These are phyloP conservation scores for Athrips mouffetella DNA, from an alignment of 2,888 invertebrate genomes.

Conservation along the genomic window DNA sequence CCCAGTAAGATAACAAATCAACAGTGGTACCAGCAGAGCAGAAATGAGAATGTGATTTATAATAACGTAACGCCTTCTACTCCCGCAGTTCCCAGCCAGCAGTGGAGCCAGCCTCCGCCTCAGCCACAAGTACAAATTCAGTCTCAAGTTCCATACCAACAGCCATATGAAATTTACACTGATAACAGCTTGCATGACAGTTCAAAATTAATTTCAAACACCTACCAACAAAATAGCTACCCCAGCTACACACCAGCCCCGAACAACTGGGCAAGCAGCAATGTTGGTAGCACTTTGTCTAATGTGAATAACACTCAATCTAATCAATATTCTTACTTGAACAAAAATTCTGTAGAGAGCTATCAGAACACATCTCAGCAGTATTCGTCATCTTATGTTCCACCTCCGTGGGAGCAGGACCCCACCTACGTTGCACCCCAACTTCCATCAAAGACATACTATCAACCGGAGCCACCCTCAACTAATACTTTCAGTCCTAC, in stretches of 20 bases:
- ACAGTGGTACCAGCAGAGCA: conserved; percentile 66
- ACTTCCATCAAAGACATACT: conserved; percentile 47
- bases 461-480: conserved; percentile 47
- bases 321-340: conserved; percentile 49
- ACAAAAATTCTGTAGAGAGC: conserved; percentile 46
- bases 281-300: conserved; percentile 33
- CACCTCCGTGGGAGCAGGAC: conserved; percentile 73
- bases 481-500: conserved; percentile 35
- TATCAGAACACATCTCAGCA: conserved; percentile 56
- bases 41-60: conserved; percentile 48
- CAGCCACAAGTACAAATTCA: conserved; percentile 20
- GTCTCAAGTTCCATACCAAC: conserved; percentile 27
- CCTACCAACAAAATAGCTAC: conserved; percentile 38
- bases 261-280: conserved; percentile 45
- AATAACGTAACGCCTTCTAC: conserved; percentile 46
- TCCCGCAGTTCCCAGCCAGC: conserved; percentile 35
- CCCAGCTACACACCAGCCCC: conserved; percentile 56
- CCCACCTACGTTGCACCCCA: conserved; percentile 48
- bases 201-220: conserved; percentile 37
- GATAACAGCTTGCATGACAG: conserved; percentile 45
- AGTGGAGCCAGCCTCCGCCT: conserved; percentile 36
- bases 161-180: conserved; percentile 32
- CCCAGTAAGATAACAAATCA: conserved; percentile 67
- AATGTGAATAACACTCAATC: conserved; percentile 33
- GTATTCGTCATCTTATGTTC: conserved; percentile 63